These are phyloP conservation scores for Coleophora flavipennella DNA, from an alignment of 2,888 invertebrate genomes.

Conservation along the genomic window DNA sequence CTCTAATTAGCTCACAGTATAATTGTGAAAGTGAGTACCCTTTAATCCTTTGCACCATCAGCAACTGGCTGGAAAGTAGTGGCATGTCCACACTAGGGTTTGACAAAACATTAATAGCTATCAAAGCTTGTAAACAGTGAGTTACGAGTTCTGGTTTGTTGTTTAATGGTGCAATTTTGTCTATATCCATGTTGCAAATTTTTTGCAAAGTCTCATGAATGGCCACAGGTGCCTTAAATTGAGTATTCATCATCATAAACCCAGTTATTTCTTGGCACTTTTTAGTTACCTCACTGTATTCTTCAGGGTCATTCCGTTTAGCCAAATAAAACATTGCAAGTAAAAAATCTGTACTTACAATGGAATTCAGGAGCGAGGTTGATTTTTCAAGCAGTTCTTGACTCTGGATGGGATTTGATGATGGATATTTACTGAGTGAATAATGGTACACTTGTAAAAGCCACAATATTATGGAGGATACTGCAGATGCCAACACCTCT, in stretches of 20 bases:
- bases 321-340: slow-evolving; percentile 88
- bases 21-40: slow-evolving; percentile 85
- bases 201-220: slow-evolving; percentile 76
- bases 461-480: slow-evolving; percentile 88
- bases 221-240: slow-evolving; percentile 67
- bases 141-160: slow-evolving; percentile 77
- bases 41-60: slow-evolving; percentile 88
- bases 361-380: slow-evolving; percentile 76
- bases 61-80: slow-evolving; percentile 84
- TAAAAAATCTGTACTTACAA: slow-evolving; percentile 81
- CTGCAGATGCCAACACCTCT: slow-evolving; percentile 84
- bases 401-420: slow-evolving; percentile 62
- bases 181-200: slow-evolving; percentile 75
- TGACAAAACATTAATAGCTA: slow-evolving; percentile 87
- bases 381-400: slow-evolving; percentile 80
- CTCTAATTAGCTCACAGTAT: slow-evolving; percentile 91
- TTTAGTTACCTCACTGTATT: slow-evolving; percentile 76
- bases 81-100: slow-evolving; percentile 89
- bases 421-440: slow-evolving; percentile 58
- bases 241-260: slow-evolving; percentile 71
- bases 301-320: slow-evolving; percentile 84
- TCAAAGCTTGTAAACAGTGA: slow-evolving; percentile 83
- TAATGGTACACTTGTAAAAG: slow-evolving; percentile 81
- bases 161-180: slow-evolving; percentile 70
- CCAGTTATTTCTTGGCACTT: slow-evolving; percentile 83